A percentile compares a stretch with the other conserved stretches of the same genome.
These are phyloP conservation scores for Progne subis DNA, from an alignment of 2,113 vertebrate genomes.

Conservation along the genomic window DNA sequence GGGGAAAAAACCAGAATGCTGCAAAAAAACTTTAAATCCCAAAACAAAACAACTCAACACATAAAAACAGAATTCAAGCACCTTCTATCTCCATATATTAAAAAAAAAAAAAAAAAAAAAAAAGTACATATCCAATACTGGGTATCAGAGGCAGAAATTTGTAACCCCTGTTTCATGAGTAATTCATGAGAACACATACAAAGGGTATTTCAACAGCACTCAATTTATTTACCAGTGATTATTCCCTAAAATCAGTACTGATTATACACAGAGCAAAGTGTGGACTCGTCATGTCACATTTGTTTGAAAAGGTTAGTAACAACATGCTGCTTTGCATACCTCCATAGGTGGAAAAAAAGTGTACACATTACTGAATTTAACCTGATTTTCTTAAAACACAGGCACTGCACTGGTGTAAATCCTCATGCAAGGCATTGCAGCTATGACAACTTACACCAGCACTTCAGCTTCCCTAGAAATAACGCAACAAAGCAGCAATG, in stretches of 20 bases:
- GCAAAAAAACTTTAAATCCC: not conserved
- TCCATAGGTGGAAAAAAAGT: not conserved
- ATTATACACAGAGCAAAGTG: conserved; percentile 21
- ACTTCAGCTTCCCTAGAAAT: not conserved
- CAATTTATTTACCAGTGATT: conserved; percentile 60
- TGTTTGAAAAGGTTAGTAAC: conserved; percentile 27
- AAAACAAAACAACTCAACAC: not conserved
- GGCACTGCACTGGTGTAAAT: conserved; percentile 31
- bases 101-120: not conserved
- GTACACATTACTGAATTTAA: conserved; percentile 20
- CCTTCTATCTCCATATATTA: not conserved
- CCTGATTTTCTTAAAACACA: not conserved
- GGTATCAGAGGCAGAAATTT: conserved; percentile 1
- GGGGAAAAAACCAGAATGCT: not conserved
- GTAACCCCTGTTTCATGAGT: conserved; percentile 29
- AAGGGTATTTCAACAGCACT: conserved; percentile 46
- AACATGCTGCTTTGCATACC: not conserved
- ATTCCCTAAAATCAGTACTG: conserved; percentile 36
- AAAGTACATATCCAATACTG: not conserved
- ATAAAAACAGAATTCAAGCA: not conserved
- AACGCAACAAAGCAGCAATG: not conserved
- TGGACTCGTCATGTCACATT: not conserved
- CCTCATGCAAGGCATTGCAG: not conserved
- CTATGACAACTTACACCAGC: not conserved
- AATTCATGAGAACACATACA: conserved; percentile 56